Evolutionary conservation across 2,797 vertebrate genomes (phyloP).

Genomic region (Sandelia bainsii): DNA sequence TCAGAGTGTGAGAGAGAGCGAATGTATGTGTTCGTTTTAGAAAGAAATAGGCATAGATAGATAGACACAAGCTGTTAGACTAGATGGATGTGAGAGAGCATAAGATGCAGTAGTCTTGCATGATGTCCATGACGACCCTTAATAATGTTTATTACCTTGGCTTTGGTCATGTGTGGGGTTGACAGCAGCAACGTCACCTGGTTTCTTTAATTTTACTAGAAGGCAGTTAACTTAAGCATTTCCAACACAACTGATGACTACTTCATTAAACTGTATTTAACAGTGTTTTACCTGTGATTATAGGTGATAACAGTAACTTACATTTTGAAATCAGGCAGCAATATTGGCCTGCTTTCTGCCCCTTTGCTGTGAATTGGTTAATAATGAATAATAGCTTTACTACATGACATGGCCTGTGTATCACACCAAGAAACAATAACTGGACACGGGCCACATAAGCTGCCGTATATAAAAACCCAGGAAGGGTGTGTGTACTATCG

Average conservation of each 20-base stretch:
- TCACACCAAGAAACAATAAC: slow-evolving; percentile 62
- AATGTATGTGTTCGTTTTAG: neutral
- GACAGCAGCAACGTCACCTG: too few species aligned
- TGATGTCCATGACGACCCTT: slow-evolving; percentile 5
- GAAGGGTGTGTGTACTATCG: slow-evolving; percentile 12
- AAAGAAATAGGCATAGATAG: neutral
- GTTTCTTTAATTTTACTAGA: neutral
- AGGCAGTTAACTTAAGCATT: neutral
- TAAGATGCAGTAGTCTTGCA: neutral
- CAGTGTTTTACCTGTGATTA: slow-evolving; percentile 25
- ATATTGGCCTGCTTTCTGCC: slow-evolving; percentile 32
- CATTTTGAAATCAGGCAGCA: slow-evolving; percentile 10
- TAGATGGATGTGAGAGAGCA: slow-evolving; percentile 22
- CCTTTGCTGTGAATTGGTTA: slow-evolving; percentile 36
- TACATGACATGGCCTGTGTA: slow-evolving; percentile 11
- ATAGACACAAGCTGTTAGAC: slow-evolving; percentile 32
- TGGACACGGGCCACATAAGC: slow-evolving; percentile 35
- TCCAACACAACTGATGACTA: slow-evolving; percentile 11
- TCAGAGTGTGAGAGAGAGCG: slow-evolving; percentile 4
- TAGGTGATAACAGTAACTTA: slow-evolving; percentile 32
- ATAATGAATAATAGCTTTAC: slow-evolving; percentile 30
- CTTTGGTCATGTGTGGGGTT: slow-evolving; percentile 1
- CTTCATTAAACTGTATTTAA: slow-evolving; percentile 17
- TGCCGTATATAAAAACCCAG: slow-evolving; percentile 21
- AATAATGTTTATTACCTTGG: slow-evolving; percentile 21